Base-by-base conservation (phyloP, 2,888 invertebrate genomes). In the Coremacera marginata region DNA sequence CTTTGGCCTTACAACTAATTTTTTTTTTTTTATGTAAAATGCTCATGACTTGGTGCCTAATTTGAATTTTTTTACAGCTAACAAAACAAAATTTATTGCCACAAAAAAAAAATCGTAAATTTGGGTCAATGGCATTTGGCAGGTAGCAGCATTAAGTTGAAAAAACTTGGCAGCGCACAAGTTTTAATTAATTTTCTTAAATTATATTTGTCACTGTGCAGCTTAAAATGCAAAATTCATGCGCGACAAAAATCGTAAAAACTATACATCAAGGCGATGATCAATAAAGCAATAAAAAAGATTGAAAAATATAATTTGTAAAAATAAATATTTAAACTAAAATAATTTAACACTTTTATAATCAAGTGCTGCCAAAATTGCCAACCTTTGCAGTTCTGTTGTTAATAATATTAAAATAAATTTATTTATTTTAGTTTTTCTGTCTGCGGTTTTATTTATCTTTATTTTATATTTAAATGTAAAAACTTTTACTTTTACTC, bases 401-500 rank as follows among this genome's bases (percentile, higher is more conserved):
- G n/a, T n/a, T n/a, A n/a, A n/a, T n/a, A n/a, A n/a, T n/a, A n/a
- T n/a, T n/a, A n/a, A n/a, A n/a, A n/a, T n/a, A n/a, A n/a, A n/a
- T n/a, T n/a, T n/a, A n/a, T n/a, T 7, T 19, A 11, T 60, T 14
- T 8, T 27, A 2, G 1, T 60, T 14, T 60, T 5, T 3, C 27
- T 25, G 3, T 25, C 8, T n/a, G n/a, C n/a, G n/a, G 9, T 25
- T 60, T 60, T 8, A 7, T 25, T 25, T 60, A 60, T 19, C n/a
- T n/a, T 19, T 0, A 9, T 9, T 22, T 55, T 60, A 7, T 25
- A 25, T 22, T 57, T 57, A 9, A 8, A 22, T 27, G 25, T 25
- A 60, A 60, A 44, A 55, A 60, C 57, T 60, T 60, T 60, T 60
- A 60, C 57, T 60, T 60, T 60, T 57, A 57, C 9, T 57, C 9